Conservation (phyloP, 1,140 invertebrate species). For the Drosophila lacteicornis region DNA sequence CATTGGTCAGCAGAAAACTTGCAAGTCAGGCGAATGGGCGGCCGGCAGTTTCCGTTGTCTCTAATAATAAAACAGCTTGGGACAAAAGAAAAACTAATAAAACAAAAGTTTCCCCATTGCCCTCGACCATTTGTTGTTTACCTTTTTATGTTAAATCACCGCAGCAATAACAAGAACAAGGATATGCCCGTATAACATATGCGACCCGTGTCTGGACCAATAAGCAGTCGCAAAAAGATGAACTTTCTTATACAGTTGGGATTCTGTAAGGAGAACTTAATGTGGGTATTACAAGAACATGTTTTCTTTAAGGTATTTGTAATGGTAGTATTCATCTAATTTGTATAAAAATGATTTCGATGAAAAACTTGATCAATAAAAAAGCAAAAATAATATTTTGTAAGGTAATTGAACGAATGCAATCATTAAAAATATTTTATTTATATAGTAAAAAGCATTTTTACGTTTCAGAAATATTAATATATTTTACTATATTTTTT, state of each 20-base stretch:
- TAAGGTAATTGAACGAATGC: too few relatives aligned
- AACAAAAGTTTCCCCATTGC: conserved; percentile 72
- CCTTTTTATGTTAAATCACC: conserved; percentile 83
- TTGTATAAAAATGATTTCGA: not conserved
- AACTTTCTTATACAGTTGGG: not conserved
- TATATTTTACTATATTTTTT: too few relatives aligned
- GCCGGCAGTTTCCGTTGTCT: conserved; percentile 42
- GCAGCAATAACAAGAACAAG: conserved; percentile 55
- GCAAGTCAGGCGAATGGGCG: conserved; percentile 74
- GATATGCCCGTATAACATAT: conserved; percentile 55
- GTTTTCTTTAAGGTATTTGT: not conserved
- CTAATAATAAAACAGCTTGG: conserved; percentile 76
- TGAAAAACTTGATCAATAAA: too few relatives aligned
- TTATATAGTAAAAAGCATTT: too few relatives aligned
- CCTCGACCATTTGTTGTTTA: conserved; percentile 52
- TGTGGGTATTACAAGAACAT: not conserved
- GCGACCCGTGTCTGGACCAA: conserved; percentile 79
- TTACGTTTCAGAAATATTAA: too few relatives aligned
- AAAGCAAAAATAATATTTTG: too few relatives aligned
- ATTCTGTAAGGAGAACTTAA: not conserved
- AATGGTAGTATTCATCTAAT: too few relatives aligned
- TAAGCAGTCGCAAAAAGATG: conserved; percentile 70
- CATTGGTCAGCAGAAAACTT: conserved; percentile 83
- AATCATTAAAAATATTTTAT: too few relatives aligned
- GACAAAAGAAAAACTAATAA: conserved; percentile 83